Evolutionary conservation across 2,797 vertebrate species (phyloP), one percentile per base, ranked within the genome.

Genomic region (Acropternis orthonyx): DNA sequence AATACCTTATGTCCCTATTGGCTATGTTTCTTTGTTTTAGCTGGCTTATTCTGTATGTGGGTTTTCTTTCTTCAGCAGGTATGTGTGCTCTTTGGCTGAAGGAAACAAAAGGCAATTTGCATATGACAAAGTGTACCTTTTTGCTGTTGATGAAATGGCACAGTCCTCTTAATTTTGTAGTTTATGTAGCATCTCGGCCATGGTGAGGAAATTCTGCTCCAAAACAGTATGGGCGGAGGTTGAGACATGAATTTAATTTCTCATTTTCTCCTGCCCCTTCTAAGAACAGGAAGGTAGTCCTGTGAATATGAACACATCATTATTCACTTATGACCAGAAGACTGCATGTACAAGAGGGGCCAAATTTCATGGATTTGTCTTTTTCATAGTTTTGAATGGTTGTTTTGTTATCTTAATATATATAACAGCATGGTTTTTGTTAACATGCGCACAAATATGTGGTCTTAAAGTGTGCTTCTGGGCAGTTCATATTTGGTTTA

Each of bases 281-380:
- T 48, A 68, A 79, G 24, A 79, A 20, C 26, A 56, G 68, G 37
- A 80, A 80, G 24, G 10, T 55, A 56, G 32, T 61, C 26, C 59
- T 58, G 0, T 48, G 30, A 65, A 52, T 68, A 54, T 0, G 0
- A 72, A 14, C 39, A n/a, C 8, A 10, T 76, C 22, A 9, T 72
- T 79, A 43, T 49, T 76, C 41, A 73, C 0, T 18, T 79, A 52
- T 46, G 7, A 55, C 22, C 24, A 82, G 44, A 89, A 89, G 11
- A 15, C 54, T 72, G 11, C 24, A 30, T 52, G 4, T 59, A 5
- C 58, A 61, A 65, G 41, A 65, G 21, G 12, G 14, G 7, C 1
- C 43, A 69, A 46, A 80, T 78, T 46, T 75, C 1, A 41, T 43
- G 14, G 49, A 68, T 74, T 73, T 79, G 5, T 44, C 22, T 58